Evolutionary conservation across 2,888 invertebrate species (phyloP).

Genomic region (Scaptomyza reducta): DNA sequence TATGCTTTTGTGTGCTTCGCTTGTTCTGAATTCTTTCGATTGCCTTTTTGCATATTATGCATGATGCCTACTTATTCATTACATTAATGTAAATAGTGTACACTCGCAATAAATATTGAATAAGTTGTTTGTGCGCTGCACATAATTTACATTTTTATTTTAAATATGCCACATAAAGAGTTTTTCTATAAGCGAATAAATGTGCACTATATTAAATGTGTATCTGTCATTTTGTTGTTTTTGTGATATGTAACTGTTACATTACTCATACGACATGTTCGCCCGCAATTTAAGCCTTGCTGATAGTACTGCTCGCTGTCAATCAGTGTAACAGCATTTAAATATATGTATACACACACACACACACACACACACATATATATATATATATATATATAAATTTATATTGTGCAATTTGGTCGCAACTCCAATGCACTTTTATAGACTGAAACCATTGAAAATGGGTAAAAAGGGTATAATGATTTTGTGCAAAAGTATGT

Average conservation of each 20-base stretch:
- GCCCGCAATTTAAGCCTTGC: slow-evolving; percentile 28
- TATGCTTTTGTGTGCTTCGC: neutral
- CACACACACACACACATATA: too few species aligned
- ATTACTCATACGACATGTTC: slow-evolving; percentile 71
- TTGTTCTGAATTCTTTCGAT: neutral
- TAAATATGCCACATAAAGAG: neutral
- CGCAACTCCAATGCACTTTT: slow-evolving; percentile 66
- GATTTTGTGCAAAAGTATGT: too few species aligned
- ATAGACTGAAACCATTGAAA: too few species aligned
- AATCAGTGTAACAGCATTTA: slow-evolving; percentile 74
- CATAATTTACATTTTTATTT: slow-evolving; percentile 3
- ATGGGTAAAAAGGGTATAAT: too few species aligned
- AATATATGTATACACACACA: too few species aligned
- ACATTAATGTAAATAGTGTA: slow-evolving; percentile 27
- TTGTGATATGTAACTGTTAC: slow-evolving; percentile 40
- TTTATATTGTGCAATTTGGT: slow-evolving; percentile 24
- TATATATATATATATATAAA: slow-evolving; percentile 31
- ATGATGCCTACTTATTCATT: slow-evolving; percentile 29
- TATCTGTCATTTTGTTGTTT: neutral
- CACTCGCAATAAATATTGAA: slow-evolving; percentile 17
- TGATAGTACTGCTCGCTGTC: slow-evolving; percentile 66
- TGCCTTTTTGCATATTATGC: slow-evolving; percentile 12
- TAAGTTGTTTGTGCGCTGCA: slow-evolving; percentile 32
- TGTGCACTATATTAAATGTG: slow-evolving; percentile 8
- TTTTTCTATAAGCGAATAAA: slow-evolving; percentile 2